Evolutionary conservation across 2,888 invertebrate genomes (phyloP), one percentile per base, ranked within the genome.

Genomic region (Chorisops tibialis): DNA sequence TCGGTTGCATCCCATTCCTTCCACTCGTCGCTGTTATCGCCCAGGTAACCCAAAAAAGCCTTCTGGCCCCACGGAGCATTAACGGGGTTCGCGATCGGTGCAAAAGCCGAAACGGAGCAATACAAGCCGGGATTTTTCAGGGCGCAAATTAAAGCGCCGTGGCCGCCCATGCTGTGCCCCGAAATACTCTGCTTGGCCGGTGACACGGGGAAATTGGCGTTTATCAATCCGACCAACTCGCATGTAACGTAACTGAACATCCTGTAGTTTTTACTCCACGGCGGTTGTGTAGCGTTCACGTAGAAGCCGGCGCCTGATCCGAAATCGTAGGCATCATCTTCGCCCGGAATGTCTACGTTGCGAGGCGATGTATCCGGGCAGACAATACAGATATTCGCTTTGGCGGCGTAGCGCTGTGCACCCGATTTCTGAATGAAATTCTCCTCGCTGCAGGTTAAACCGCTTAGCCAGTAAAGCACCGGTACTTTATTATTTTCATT

Each of bases 121-220:
- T 91, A 98, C 62, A 88, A 79, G 12, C 91, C 91, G 9, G 96
- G 96, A 78, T 94, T 95, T 77, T 93, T 91, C 43, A 99, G 78
- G 4, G 91, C 90, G 72, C 91, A 90, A 58, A 95, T 86, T 49
- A 98, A 76, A 14, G 97, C 96, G 30, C 99, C 98, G 79, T 98
- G 97, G 21, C 98, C 98, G 63, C 98, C 98, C 98, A 99, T 99
- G 73, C 96, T 96, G 70, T 91, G 91, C 1, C 91, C 92, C 84
- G 87, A 88, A 64, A 92, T 89, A 11, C 90, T 89, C 70, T 87
- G 84, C 69, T 82, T 82, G 9, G 82, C 82, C 18, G 79, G 73
- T 2, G 77, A 62, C 0, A 81, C 82, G 2, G 87, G 84, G 71
- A 98, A 94, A 70, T 93, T 89, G 49, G 82, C 79, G 68, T 85